These are phyloP conservation scores for Druceiella hillmani DNA, from an alignment of 2,888 invertebrate genomes.

Conservation along the genomic window DNA sequence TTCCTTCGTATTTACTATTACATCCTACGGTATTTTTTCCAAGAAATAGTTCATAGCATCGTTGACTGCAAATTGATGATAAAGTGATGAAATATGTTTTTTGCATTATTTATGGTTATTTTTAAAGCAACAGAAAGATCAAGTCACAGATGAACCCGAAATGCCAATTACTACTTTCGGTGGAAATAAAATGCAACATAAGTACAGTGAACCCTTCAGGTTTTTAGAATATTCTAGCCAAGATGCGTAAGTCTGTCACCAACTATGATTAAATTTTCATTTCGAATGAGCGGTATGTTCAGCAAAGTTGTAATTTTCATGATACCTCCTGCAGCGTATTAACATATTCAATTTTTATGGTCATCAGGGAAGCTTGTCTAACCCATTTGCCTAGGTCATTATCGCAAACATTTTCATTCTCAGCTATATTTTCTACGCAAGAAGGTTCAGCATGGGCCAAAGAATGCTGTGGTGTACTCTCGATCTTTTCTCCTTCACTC, in stretches of 20 bases:
- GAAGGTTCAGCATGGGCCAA: too few relatives aligned
- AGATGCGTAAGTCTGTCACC: constrained; percentile 2
- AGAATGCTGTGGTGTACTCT: too few relatives aligned
- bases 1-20: constrained; percentile 12
- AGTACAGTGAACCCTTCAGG: too few relatives aligned
- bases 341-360: constrained; percentile 10
- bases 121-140: constrained; percentile 8
- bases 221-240: constrained; percentile 10
- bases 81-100: constrained; percentile 10
- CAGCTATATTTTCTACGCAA: too few relatives aligned
- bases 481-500: too few relatives aligned
- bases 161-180: constrained; percentile 8
- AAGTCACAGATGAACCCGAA: constrained; percentile 10
- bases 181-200: too few relatives aligned
- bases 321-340: constrained; percentile 7
- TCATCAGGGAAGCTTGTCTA: constrained; percentile 9
- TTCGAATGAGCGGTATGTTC: constrained; percentile 10
- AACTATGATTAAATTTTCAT: constrained; percentile 7
- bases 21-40: constrained; percentile 10
- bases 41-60: constrained; percentile 8
- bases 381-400: constrained; percentile 12
- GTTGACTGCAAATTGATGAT: constrained; percentile 8
- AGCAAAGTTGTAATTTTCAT: constrained; percentile 11
- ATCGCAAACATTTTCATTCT: constrained; percentile 1
- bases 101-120: constrained; percentile 9